Base-by-base conservation (phyloP, 2,888 invertebrate genomes). In the Campoletis raptor region DNA sequence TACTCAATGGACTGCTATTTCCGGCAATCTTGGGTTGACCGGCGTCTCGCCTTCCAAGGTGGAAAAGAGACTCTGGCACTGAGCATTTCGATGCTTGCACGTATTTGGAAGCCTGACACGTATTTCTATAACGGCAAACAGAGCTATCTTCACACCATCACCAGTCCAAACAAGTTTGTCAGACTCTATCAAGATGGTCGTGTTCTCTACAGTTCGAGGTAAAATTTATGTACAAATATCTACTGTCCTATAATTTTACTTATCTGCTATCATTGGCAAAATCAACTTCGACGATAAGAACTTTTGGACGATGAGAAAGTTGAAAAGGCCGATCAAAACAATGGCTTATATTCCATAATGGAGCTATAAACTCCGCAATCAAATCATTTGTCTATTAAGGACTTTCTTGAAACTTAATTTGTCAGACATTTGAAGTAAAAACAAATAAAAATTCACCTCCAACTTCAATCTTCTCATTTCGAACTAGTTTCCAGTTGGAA, bases 1-100 rank as follows among this genome's bases (percentile, higher is more conserved):
- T 98, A 97, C 94, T 97, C 97, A 21, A 97, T 98, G 96, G 98
- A 98, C 94, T 97, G 97, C 93, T 98, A 98, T 94, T 98, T 98
- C 94, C 97, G 98, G 0, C 98, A 98, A 94, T 96, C 97, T 30
- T 98, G 98, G 98, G 96, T 96, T 85, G 98, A 98, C 94, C 95
- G 96, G 85, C 95, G 98, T 48, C 95, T 98, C 87, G 96, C 97
- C n/a, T 97, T 97, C 94, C 93, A 95, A 81, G 95, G 95, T 72
- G 95, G 95, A 87, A 96, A 96, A 91, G 96, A 96, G 89, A 96
- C 96, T 48, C 95, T 97, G 85, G 97, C 97, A 0, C 95, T 98
- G 88, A 97, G 97, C 92, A 97, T 97, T 91, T 97, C 97, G 83
- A 97, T 98, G 96, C 94, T 98, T 92, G 96, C 96, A 85, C 95